These are phyloP conservation scores for Phalacrocorax pelagicus DNA, from an alignment of 2,113 vertebrate species.

Conservation along the genomic window DNA sequence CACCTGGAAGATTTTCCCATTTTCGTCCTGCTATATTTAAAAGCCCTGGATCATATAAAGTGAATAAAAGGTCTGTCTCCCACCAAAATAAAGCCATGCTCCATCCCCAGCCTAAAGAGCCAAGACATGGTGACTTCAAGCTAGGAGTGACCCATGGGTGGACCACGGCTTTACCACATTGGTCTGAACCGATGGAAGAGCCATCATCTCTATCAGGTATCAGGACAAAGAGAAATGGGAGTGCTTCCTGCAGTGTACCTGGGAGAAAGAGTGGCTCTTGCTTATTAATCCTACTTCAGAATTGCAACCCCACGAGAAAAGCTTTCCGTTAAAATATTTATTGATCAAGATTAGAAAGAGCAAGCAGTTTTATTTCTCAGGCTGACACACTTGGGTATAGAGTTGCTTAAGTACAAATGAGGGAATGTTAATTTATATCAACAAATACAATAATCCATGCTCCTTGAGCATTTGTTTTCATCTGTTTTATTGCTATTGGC, in stretches of 20 bases:
- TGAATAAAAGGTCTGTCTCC: neutral
- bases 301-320: neutral
- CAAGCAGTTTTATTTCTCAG: neutral
- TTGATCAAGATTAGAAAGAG: neutral
- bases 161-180: rapidly evolving
- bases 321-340: neutral
- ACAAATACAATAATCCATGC: neutral
- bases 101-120: neutral
- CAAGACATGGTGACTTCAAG: neutral
- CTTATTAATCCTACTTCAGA: neutral
- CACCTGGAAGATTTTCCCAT: neutral
- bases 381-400: neutral
- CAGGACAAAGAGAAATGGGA: neutral
- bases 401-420: neutral
- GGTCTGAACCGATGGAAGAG: neutral
- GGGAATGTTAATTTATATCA: neutral
- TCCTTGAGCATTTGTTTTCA: neutral
- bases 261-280: neutral
- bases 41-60: neutral
- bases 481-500: neutral
- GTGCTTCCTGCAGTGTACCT: neutral
- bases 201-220: rapidly evolving
- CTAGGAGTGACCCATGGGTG: neutral
- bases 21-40: neutral
- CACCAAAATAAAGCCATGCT: neutral